Evolutionary conservation across 2,888 invertebrate genomes (phyloP).

Genomic region (Nemapogon koenigi): DNA sequence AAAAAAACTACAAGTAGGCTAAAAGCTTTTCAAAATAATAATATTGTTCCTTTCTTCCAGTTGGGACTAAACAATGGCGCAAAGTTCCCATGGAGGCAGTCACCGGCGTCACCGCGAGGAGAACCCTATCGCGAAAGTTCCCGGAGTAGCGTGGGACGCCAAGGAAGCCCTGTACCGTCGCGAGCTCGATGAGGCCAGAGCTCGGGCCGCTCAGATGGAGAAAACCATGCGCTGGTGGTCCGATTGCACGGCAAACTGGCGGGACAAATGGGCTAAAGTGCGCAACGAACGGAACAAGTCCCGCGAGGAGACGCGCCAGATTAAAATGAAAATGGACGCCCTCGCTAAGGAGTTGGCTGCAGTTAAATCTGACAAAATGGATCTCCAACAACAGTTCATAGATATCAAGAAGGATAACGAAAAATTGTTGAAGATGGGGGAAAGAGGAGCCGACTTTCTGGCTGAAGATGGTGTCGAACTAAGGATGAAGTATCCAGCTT

Average conservation of each 20-base stretch:
- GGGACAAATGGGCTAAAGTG: constrained; percentile 94
- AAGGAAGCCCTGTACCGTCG: constrained; percentile 73
- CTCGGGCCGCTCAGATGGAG: constrained; percentile 97
- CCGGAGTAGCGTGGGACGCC: constrained; percentile 79
- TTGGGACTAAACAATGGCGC: constrained; percentile 56
- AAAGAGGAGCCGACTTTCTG: constrained; percentile 42
- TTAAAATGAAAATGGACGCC: constrained; percentile 81
- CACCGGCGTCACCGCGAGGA: constrained; percentile 70
- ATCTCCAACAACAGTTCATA: constrained; percentile 77
- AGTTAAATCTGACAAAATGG: constrained; percentile 79
- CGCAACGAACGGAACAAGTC: constrained; percentile 93
- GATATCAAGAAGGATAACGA: constrained; percentile 83
- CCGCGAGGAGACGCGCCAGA: constrained; percentile 85
- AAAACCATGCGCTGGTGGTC: constrained; percentile 99
- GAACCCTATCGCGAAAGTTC: constrained; percentile 67
- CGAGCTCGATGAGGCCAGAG: constrained; percentile 93
- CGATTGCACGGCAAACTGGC: constrained; percentile 96
- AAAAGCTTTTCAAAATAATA: not conserved
- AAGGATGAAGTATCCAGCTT: constrained; percentile 37
- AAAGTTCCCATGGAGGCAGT: constrained; percentile 72
- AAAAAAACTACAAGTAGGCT: not conserved
- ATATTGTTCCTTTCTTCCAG: constrained; percentile 20
- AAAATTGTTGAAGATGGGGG: constrained; percentile 68
- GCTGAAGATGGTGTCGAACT: constrained; percentile 49
- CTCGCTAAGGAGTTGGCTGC: constrained; percentile 77